Evolutionary conservation across 37 sponge, comb jelly and placozoan species (phyloP), one percentile per base, ranked within the genome.

Genomic region (Eunapius fragilis): DNA sequence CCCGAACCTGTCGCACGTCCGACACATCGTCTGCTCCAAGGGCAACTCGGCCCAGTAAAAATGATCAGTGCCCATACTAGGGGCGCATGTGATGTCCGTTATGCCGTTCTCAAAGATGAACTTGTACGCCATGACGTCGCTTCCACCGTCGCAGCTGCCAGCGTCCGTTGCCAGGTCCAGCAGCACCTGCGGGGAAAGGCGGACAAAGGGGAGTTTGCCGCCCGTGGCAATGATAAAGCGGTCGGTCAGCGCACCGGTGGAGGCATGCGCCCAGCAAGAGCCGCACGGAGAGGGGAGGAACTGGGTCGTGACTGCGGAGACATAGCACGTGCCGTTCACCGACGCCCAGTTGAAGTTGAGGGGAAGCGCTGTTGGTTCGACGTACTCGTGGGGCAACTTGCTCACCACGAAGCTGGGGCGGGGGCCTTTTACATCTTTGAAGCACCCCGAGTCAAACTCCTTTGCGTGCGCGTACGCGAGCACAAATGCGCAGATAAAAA

Each of bases 41-140:
- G 89, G 74, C 13, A 24, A 9, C 76, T 94, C 95, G 3, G 78
- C 92, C 95, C 95, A 94, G 72, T 89, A 89, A 37, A 69, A 73
- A 27, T 78, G 19, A 27, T 85, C 89, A 12, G 86, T 92, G 19
- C 92, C 91, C 80, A 70, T 50, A 28, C 86, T 91, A 23, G 95
- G 95, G 26, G 89, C 84, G 76, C 95, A 94, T 23, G 95, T 94
- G 38, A 87, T 76, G 80, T 94, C 95, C 22, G 95, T 94, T 26
- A 94, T 89, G 23, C 95, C 95, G 32, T 91, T 70, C 26, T 86
- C 47, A 37, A 82, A 37, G 45, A 94, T 94, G 79, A 91, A 94
- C 73, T 88, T 71, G 83, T 94, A 94, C 19, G 95, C 95, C 45
- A 82, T 25, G 13, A 91, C 36, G 49, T 91, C 89, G 73, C 80